A percentile compares a stretch with the other conserved stretches of the same genome.
phyloP scores from a whole-genome alignment of 2,113 vertebrate species.

The Saguinus midas region DNA sequence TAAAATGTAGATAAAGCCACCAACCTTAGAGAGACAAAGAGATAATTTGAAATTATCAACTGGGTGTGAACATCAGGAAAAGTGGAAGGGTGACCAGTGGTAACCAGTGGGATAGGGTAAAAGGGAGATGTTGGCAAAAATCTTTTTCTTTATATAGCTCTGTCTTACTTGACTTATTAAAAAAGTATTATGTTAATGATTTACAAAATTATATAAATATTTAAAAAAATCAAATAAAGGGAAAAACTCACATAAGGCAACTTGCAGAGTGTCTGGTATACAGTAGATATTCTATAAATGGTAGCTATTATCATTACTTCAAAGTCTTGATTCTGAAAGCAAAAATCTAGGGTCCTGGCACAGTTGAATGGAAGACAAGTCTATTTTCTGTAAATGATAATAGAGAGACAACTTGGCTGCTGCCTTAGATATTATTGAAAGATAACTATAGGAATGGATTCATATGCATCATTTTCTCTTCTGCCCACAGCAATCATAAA shows the following conservation, averaged over 20 bases:
- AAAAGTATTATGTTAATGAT: not conserved
- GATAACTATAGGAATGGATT: constrained; percentile 55
- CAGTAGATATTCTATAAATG: constrained; percentile 45
- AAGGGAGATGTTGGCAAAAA: not conserved
- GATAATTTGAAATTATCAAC: constrained; percentile 25
- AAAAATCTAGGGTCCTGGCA: constrained; percentile 55
- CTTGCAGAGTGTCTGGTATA: not conserved
- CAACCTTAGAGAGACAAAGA: not conserved
- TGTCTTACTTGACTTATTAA: not conserved
- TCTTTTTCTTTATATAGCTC: not conserved
- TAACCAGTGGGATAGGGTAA: not conserved
- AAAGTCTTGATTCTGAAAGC: constrained; percentile 49
- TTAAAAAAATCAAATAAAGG: not conserved
- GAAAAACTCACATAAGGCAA: not conserved
- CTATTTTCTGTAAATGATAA: constrained; percentile 62
- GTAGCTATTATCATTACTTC: constrained; percentile 62
- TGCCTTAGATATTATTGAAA: constrained; percentile 49
- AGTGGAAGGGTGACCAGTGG: not conserved
- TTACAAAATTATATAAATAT: not conserved
- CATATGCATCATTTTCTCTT: constrained; percentile 46
- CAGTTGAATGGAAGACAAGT: constrained; percentile 33
- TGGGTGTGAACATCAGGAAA: not conserved
- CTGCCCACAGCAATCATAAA: constrained; percentile 50
- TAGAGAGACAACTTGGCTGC: constrained; percentile 61
- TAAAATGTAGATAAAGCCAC: not conserved